Base-by-base conservation (phyloP, 2,113 vertebrate species). In the Mellivora capensis region DNA sequence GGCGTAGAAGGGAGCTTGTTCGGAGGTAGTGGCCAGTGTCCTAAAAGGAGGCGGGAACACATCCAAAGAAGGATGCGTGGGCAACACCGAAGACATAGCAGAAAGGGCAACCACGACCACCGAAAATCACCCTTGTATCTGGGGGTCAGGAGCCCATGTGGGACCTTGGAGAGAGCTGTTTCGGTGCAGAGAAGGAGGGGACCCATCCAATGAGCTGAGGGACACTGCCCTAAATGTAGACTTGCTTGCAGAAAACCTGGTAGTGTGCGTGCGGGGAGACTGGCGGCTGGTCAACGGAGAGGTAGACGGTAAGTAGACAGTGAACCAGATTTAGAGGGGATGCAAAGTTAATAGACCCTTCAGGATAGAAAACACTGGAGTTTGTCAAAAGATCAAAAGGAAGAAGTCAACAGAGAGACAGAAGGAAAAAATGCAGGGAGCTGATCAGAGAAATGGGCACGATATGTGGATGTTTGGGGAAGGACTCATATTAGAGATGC, bases 391-490 rank as follows among this genome's bases (percentile, higher is more conserved):
- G 57, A 49, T 29, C 39, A 10, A 31, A 18, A 76, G 5, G 71
- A 64, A 49, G 17, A 79, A 20, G 31, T 17, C 52, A 87, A 7
- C 15, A 27, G 69, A 81, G 52, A 91, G 64, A 79, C n/a, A 93
- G 49, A 93, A 31, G 59, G 15, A 1, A 59, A n/a, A 62, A 14
- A 21, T 10, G 67, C 18, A 10, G 3, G 23, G 69, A 76, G 14
- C 14, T 49, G 57, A 12, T 27, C 6, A 44, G 15, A 67, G 57
- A 47, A 34, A 47, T 0, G 12, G 11, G 4, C 1, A 0, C 11
- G 17, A 54, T 29, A 8, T 27, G 4, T 10, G 47, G 49, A 6
- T 49, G 42, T 13, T 18, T 15, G 71, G 67, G 81, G 61, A 15
- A 6, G 20, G 13, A 9, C 82, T 62, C 4, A 10, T 72, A 25